Conservation (phyloP, 2,888 invertebrate species). For the Athripsodes cinereus region DNA sequence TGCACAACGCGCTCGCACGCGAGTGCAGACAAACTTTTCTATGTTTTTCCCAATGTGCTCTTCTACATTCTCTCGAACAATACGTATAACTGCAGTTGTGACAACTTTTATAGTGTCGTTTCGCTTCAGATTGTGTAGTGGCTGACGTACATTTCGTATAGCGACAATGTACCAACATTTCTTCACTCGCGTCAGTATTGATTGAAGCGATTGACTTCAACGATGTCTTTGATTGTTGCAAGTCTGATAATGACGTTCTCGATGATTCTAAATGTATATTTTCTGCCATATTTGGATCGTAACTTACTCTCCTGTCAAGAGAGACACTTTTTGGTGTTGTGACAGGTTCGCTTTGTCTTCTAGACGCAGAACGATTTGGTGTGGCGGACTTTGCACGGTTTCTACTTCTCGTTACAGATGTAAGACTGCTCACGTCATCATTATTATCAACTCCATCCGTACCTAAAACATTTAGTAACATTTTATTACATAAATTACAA, state of each 20-base stretch:
- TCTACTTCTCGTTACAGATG: conserved; percentile 20
- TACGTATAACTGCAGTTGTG: conserved; percentile 94
- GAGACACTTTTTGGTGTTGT: conserved; percentile 37
- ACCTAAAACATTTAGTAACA: conserved; percentile 43
- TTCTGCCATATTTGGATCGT: conserved; percentile 47
- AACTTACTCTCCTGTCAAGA: conserved; percentile 54
- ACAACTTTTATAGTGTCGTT: conserved; percentile 80
- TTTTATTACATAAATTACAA: no score
- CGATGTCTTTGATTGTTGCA: conserved; percentile 44
- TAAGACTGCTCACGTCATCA: conserved; percentile 34
- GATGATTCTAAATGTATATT: conserved; percentile 28
- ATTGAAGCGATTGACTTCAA: conserved; percentile 39
- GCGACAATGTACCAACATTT: conserved; percentile 63
- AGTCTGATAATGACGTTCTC: conserved; percentile 32
- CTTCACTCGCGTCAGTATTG: conserved; percentile 48
- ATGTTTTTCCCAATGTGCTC: conserved; percentile 91
- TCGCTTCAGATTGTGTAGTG: conserved; percentile 68
- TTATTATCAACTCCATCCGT: conserved; percentile 54
- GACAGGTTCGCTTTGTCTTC: conserved; percentile 42
- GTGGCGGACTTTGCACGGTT: conserved; percentile 41
- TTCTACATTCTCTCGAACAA: conserved; percentile 85
- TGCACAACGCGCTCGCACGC: conserved; percentile 82
- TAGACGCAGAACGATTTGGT: conserved; percentile 36
- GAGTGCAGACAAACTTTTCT: conserved; percentile 86
- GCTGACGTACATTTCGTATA: conserved; percentile 75